Conservation (phyloP, 1,140 invertebrate species). For the Parasteatoda tepidariorum region DNA sequence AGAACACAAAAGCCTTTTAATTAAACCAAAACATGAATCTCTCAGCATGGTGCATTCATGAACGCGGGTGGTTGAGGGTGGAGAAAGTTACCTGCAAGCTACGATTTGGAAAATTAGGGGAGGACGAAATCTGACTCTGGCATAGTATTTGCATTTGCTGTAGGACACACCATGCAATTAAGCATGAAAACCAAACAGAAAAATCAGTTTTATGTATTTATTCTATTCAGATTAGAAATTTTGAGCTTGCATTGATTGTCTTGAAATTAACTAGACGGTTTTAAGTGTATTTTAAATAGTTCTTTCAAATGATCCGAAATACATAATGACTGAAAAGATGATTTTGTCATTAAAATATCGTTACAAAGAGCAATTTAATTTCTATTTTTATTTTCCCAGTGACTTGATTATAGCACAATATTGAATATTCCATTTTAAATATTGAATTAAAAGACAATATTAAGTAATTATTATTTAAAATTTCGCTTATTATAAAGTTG, state of each 20-base stretch:
- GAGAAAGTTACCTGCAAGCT: conserved; percentile 11
- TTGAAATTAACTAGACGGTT: too few relatives aligned
- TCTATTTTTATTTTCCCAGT: too few relatives aligned
- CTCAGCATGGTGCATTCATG: not conserved
- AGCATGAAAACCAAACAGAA: not conserved
- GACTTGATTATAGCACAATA: too few relatives aligned
- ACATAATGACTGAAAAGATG: too few relatives aligned
- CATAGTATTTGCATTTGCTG: not conserved
- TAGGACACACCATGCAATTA: conserved; percentile 2
- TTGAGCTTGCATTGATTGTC: not conserved
- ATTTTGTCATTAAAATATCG: too few relatives aligned
- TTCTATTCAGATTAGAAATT: not conserved
- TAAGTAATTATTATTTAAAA: too few relatives aligned
- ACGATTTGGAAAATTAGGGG: not conserved
- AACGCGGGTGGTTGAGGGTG: not conserved
- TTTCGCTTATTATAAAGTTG: too few relatives aligned
- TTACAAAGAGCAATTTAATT: too few relatives aligned
- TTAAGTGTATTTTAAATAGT: too few relatives aligned
- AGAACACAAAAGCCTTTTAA: conserved; percentile 38
- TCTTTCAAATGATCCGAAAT: too few relatives aligned
- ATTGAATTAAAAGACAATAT: too few relatives aligned
- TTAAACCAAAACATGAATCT: conserved; percentile 22
- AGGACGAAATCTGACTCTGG: not conserved
- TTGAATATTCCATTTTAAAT: too few relatives aligned
- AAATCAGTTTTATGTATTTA: not conserved